phyloP scores from a whole-genome alignment of 1,140 invertebrate genomes.

The Aleiodes sp. region DNA sequence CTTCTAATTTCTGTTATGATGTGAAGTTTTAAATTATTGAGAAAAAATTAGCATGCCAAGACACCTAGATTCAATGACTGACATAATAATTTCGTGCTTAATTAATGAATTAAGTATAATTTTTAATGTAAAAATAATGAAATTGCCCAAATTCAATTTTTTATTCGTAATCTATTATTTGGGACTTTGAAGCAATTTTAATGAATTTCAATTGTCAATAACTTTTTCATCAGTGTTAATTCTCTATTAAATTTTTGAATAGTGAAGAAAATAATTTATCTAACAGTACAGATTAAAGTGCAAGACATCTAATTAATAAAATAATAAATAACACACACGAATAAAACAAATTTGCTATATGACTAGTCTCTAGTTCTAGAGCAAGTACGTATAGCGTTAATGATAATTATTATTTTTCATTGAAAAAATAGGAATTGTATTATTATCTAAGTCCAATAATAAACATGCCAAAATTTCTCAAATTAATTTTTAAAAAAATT shows the following conservation, averaged over 20 bases:
- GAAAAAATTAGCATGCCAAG: conserved; percentile 55
- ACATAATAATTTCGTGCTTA: conserved; percentile 57
- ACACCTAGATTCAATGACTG: conserved; percentile 53
- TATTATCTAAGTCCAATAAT: conserved; percentile 4
- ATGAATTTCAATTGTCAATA: not conserved
- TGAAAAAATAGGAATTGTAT: conserved; percentile 1
- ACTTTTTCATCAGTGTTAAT: not conserved
- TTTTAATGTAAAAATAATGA: conserved; percentile 50
- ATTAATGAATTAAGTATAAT: conserved; percentile 3
- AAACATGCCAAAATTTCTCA: not conserved
- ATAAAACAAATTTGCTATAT: not conserved
- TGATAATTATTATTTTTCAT: too few species aligned
- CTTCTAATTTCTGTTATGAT: conserved; percentile 26
- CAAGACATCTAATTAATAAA: conserved; percentile 5
- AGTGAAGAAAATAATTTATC: not conserved
- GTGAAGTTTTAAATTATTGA: conserved; percentile 41
- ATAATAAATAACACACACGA: conserved; percentile 6
- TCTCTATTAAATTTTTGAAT: too few species aligned
- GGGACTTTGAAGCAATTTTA: not conserved
- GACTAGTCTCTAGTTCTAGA: conserved; percentile 16
- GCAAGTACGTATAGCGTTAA: conserved; percentile 8
- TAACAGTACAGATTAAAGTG: conserved; percentile 1
- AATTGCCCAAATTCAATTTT: conserved; percentile 29
- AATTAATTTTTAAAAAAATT: not conserved
- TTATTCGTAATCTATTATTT: conserved; percentile 2